Base-by-base conservation (phyloP, 2,888 invertebrate genomes). In the Brachyptera putata region DNA sequence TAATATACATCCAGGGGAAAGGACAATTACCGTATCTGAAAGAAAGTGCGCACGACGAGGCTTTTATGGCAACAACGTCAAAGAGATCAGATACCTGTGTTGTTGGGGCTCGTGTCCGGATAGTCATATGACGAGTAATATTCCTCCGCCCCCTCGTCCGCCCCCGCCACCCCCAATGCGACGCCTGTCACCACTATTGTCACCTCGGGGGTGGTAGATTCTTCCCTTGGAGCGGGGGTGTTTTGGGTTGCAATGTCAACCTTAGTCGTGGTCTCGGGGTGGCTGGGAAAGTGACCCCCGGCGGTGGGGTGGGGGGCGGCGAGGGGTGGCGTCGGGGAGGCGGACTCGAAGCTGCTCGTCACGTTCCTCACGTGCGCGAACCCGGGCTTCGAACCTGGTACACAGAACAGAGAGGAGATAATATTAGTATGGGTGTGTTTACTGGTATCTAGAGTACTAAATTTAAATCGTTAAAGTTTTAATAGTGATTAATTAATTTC, bases 81-180 rank as follows among this genome's bases (percentile, higher is more conserved):
- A n/a, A n/a, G n/a, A n/a, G n/a, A n/a, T n/a, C n/a, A n/a, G n/a
- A n/a, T n/a, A n/a, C n/a, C n/a, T n/a, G n/a, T 41, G 16, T n/a
- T 41, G 41, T 41, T 41, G 16, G 41, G 41, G 7, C 18, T 21
- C 7, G 41, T 50, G n/a, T 50, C 49, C 16, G 49, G 26, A 18
- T 50, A 50, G 30, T 50, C 49, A 16, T 50, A 50, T 7, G 49
- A 50, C 1, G 49, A 50, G 49, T 50, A 50, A 25, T 50, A 50
- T 18, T 50, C 49, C 16, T 50, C 26, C 22, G 24, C 24, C 11
- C 49, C 49, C 26, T 16, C 34, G 34, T 18, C 49, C 49, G 25
- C 49, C n/a, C 1, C 5, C 49, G 16, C 3, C 26, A 7, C 30
- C 14, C n/a, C 16, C 26, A 16, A 30, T n/a, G n/a, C n/a, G n/a